Evolutionary conservation across 2,888 invertebrate genomes (phyloP).

Genomic region (Callimorpha dominula): DNA sequence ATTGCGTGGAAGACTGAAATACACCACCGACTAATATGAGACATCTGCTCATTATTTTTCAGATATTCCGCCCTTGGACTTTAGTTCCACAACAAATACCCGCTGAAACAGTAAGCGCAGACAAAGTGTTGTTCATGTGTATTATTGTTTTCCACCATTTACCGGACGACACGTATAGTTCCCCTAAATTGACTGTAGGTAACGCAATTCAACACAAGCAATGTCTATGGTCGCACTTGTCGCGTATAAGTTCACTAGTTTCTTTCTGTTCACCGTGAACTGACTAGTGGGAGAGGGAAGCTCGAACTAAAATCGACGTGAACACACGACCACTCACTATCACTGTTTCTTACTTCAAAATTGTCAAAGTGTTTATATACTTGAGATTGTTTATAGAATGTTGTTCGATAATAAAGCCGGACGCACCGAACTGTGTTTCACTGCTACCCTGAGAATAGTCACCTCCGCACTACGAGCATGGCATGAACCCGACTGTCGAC

Average conservation of each 20-base stretch:
- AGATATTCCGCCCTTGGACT: conserved; percentile 85
- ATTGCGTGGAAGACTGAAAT: conserved; percentile 67
- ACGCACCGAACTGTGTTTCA: conserved; percentile 86
- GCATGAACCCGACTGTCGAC: conserved; percentile 73
- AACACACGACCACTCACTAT: conserved; percentile 74
- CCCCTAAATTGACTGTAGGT: conserved; percentile 62
- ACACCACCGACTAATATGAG: conserved; percentile 79
- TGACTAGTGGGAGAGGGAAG: conserved; percentile 43
- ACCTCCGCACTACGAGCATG: conserved; percentile 81
- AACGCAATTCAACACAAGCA: conserved; percentile 59
- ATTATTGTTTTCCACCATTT: conserved; percentile 82
- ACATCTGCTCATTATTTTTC: conserved; percentile 85
- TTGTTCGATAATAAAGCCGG: conserved; percentile 82
- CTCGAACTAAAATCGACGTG: conserved; percentile 55
- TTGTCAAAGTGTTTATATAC: conserved; percentile 70
- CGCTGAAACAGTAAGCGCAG: conserved; percentile 86
- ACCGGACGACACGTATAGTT: conserved; percentile 71
- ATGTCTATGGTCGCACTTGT: conserved; percentile 65
- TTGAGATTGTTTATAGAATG: conserved; percentile 66
- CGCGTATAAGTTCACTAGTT: conserved; percentile 65
- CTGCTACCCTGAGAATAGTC: conserved; percentile 76
- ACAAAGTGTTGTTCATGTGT: conserved; percentile 83
- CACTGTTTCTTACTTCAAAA: conserved; percentile 71
- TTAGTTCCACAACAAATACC: conserved; percentile 84
- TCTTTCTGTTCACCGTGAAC: conserved; percentile 52